A percentile compares a stretch with the other conserved stretches of the same genome.
Conservation (phyloP, 2,113 vertebrate genomes). For the Otocyon megalotis region DNA sequence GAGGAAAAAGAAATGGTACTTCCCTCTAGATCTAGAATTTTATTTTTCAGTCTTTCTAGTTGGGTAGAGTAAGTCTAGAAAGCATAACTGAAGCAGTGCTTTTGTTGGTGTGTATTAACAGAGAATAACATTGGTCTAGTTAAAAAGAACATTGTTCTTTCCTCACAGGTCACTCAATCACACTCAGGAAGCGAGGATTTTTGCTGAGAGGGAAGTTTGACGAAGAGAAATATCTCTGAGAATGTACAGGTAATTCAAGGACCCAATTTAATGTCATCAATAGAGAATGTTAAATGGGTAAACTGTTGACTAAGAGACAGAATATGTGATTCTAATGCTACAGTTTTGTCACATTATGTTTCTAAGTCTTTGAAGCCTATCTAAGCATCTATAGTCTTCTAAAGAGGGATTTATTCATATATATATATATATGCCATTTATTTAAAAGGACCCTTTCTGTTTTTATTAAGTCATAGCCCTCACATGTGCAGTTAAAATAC, state of each 20-base stretch:
- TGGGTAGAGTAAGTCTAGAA: neutral
- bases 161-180: neutral
- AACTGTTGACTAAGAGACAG: neutral
- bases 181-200: neutral
- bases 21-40: neutral
- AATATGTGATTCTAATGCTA: neutral
- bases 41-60: neutral
- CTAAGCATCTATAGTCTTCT: neutral
- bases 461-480: neutral
- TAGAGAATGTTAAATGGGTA: neutral
- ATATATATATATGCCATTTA: neutral
- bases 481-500: neutral
- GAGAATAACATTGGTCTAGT: neutral
- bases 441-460: neutral
- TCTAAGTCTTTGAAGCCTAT: neutral
- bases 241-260: neutral
- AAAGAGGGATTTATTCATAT: neutral
- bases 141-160: neutral
- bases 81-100: neutral
- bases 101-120: neutral
- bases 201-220: neutral
- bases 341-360: neutral
- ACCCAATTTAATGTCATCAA: neutral
- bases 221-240: neutral
- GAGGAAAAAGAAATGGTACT: neutral